Base-by-base conservation (phyloP, 1,140 invertebrate species). In the Argopecten irradians region DNA sequence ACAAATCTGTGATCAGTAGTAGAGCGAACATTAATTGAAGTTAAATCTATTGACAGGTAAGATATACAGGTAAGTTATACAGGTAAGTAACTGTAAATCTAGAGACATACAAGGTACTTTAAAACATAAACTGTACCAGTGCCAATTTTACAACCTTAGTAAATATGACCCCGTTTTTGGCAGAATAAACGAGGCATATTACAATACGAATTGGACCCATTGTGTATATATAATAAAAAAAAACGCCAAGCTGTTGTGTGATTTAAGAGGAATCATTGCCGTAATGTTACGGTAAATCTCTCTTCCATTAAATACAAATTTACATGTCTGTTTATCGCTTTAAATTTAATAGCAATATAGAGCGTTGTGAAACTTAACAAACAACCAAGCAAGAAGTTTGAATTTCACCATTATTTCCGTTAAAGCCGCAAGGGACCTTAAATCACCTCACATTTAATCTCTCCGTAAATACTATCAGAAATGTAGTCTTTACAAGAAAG, bases 271-370 rank as follows among this genome's bases (percentile, higher is more conserved):
- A 71, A n/a, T 71, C 28, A 71, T 28, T 71, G 55, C 28, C 55
- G 55, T 71, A 71, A 71, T n/a, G 55, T 71, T 71, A 71, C 55
- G 55, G 55, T n/a, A 71, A 71, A 71, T 71, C 55, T 71, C 22
- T 5, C 55, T 28, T 16, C 55, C 55, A 71, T 71, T 71, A 55
- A 19, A 46, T 71, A 71, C 55, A n/a, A 71, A 71, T 28, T 71
- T 71, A 28, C 11, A 28, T 28, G 55, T 28, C n/a, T 71, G 55
- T 28, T 28, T 71, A 71, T 71, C 5, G 55, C 1, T 71, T 71
- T 71, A 3, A 71, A 71, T 71, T 71, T n/a, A 28, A 28, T 71
- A 71, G 55, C 16, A 11, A 71, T 28, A 71, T 71, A 71, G 55
- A 71, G 55, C 55, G 55, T 28, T n/a, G 2, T 22, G 22, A n/a